Evolutionary conservation across 2,797 vertebrate species (phyloP).

Genomic region (Rhinophrynus dorsalis): DNA sequence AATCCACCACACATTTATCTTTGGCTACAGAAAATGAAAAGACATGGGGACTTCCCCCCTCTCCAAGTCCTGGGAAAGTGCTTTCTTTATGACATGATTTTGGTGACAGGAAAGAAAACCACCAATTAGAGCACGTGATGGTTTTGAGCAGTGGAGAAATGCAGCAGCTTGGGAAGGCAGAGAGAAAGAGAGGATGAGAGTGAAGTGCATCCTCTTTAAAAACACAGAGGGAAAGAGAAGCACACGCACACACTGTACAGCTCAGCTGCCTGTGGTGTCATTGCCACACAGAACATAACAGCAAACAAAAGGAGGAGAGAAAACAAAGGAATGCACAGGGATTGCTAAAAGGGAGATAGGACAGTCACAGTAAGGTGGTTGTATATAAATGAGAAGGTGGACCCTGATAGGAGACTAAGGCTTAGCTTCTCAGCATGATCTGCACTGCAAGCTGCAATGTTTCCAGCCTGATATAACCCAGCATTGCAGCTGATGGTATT

Average conservation of each 20-base stretch:
- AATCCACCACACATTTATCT: too few species aligned
- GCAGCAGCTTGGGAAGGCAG: constrained; percentile 22
- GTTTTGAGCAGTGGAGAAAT: constrained; percentile 33
- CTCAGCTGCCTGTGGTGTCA: not conserved
- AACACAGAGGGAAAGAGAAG: constrained; percentile 22
- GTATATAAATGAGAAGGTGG: constrained; percentile 35
- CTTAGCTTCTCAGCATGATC: constrained; percentile 37
- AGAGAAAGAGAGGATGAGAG: constrained; percentile 35
- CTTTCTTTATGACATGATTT: constrained; percentile 47
- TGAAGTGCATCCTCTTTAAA: constrained; percentile 23
- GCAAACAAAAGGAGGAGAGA: not conserved
- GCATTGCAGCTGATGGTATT: constrained; percentile 42
- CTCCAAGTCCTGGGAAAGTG: constrained; percentile 41
- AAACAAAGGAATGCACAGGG: constrained; percentile 6
- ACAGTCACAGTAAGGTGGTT: constrained; percentile 2
- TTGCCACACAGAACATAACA: not conserved
- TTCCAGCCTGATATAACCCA: constrained; percentile 9
- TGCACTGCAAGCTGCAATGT: constrained; percentile 24
- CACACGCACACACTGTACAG: not conserved
- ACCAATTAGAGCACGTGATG: constrained; percentile 55
- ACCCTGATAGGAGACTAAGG: not conserved
- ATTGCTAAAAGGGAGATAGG: not conserved
- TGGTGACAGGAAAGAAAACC: constrained; percentile 50
- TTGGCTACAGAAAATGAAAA: not conserved
- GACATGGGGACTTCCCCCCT: not conserved